Base-by-base conservation (phyloP, 2,888 invertebrate genomes). In the Zygaena filipendulae region DNA sequence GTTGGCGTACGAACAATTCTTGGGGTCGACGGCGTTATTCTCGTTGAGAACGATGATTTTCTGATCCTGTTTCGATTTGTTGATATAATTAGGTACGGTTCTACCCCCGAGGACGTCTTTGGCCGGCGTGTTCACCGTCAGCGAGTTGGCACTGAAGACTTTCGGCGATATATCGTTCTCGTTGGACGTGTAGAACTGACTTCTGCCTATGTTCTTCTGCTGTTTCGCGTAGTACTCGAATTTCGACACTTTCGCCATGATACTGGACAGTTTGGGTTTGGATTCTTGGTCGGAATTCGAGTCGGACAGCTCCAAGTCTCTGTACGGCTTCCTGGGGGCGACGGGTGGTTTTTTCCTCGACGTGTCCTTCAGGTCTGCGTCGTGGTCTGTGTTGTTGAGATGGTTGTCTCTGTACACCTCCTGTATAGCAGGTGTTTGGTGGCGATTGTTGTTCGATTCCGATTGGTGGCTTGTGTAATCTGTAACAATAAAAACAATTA, bases 41-140 rank as follows among this genome's bases (percentile, higher is more conserved):
- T 80, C 79, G 21, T 52, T 62, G 2, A 71, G 30, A 0, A 54
- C 32, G 3, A 68, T 49, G 38, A 82, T 54, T 63, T 77, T 64
- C 13, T 52, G 54, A 70, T 84, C 38, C 66, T 59, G 82, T 71
- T 36, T 84, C 63, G 33, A 81, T 58, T 68, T 85, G 62, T 83
- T 85, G 26, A 86, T 83, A 45, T 85, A 86, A 41, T 83, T 86
- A 11, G 81, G 80, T 3, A 71, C 36, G 0, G 85, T 72, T 49
- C 85, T 84, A 5, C 85, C 84, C 0, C 90, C 90, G 16, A 92
- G 61, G 0, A 92, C 91, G 43, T 91, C 91, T 60, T 87, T 90
- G 0, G 92, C 91, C 0, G 92, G 91, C 3, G 90, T 90, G 42
- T 88, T 92, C 0, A 90, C 88, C 0, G 91, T 91, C 5, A 90